phyloP scores from a whole-genome alignment of 2,113 vertebrate species.

The Hippocampus abdominalis region DNA sequence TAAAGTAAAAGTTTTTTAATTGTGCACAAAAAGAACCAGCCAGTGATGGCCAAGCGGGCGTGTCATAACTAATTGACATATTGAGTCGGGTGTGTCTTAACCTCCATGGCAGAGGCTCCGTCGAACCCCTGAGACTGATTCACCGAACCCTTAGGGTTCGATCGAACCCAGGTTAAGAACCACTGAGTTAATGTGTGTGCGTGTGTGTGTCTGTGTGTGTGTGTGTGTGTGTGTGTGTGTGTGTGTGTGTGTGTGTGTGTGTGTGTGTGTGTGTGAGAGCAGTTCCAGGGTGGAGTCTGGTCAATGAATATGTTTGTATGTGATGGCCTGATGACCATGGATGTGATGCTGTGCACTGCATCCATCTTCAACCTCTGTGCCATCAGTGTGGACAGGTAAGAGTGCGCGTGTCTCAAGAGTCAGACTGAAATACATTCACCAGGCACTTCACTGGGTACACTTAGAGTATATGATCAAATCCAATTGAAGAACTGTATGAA shows the following conservation, averaged over 20 bases:
- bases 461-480: background rate
- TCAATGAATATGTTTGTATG: constrained; percentile 77
- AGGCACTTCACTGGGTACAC: background rate
- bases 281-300: constrained; percentile 93
- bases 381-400: constrained; percentile 87
- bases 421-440: background rate
- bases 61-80: too few relatives aligned
- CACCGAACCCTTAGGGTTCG: too few relatives aligned
- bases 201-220: too few relatives aligned
- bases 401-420: background rate
- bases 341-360: constrained; percentile 91
- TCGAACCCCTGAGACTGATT: too few relatives aligned
- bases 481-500: background rate
- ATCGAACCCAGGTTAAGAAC: too few relatives aligned
- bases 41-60: too few relatives aligned
- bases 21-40: too few relatives aligned
- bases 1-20: too few relatives aligned
- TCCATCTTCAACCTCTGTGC: constrained; percentile 95
- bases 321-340: constrained; percentile 90
- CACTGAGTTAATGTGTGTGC: too few relatives aligned
- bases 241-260: constrained; percentile 43
- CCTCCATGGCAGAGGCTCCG: too few relatives aligned
- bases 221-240: constrained; percentile 1
- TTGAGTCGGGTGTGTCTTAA: too few relatives aligned
- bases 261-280: constrained; percentile 38